A percentile compares a stretch with the other conserved stretches of the same genome.
Evolutionary conservation across 2,888 invertebrate species (phyloP).

Genomic region (Drosophila maculinotata): DNA sequence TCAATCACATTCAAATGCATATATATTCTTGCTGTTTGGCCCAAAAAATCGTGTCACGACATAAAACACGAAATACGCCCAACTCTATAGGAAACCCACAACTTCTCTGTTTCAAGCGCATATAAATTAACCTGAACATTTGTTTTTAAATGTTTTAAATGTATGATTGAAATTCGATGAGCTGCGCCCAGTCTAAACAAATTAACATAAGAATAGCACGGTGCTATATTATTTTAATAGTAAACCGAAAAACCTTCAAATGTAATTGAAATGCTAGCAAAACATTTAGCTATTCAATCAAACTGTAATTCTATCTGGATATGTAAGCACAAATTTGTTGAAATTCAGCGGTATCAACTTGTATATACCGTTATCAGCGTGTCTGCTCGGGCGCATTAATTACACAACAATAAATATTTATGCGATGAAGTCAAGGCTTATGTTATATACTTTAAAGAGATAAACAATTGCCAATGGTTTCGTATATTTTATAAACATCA

Average conservation of each 20-base stretch:
- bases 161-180: constrained; percentile 30
- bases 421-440: constrained; percentile 41
- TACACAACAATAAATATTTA: constrained; percentile 46
- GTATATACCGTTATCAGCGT: constrained; percentile 15
- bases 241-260: constrained; percentile 41
- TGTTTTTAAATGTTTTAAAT: constrained; percentile 28
- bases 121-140: constrained; percentile 32
- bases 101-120: constrained; percentile 8
- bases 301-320: constrained; percentile 45
- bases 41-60: background rate
- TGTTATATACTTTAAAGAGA: constrained; percentile 16
- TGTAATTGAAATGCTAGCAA: constrained; percentile 50
- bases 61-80: background rate
- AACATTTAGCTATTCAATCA: constrained; percentile 39
- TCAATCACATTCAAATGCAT: background rate
- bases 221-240: constrained; percentile 25
- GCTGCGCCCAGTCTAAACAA: constrained; percentile 41
- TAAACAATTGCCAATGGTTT: constrained; percentile 38
- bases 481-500: constrained; percentile 6
- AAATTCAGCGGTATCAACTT: constrained; percentile 17
- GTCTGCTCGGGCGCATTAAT: constrained; percentile 36
- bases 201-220: constrained; percentile 55
- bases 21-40: too few species aligned
- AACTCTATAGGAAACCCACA: constrained; percentile 1
- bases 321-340: constrained; percentile 27